Base-by-base conservation (phyloP, 2,888 invertebrate genomes). In the Pseudeuparius sepicola region DNA sequence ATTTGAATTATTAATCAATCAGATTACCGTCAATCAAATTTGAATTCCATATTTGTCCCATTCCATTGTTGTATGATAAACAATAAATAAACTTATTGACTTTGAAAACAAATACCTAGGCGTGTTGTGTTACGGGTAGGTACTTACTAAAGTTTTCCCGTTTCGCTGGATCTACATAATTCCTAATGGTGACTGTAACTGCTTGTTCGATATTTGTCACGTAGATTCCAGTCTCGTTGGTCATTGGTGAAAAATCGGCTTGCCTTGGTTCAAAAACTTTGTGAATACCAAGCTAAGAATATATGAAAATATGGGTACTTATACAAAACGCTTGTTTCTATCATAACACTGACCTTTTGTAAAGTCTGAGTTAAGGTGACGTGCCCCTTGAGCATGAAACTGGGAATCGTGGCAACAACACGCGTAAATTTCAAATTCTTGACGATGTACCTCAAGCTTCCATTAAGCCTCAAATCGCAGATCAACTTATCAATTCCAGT, bases 191-290 rank as follows among this genome's bases (percentile, higher is more conserved):
- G 10, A 88, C 81, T 33, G 83, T 83, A 41, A 88, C 81, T 11
- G 80, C 78, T 61, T 87, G 87, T 59, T 87, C 85, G 48, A 87
- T 77, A 59, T 85, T 85, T 36, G 81, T 75, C 18, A 84, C 85
- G 54, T 83, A 87, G 37, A 85, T 74, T 23, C 78, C 75, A n/a
- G 70, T 62, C 52, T 83, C 80, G 12, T 69, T 67, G 16, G 86
- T 85, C 85, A 87, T 84, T 37, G 75, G 75, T 11, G 76, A 71
- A 53, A 87, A 78, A 63, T 87, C 82, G 3, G 79, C 78, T 41
- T 77, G 75, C 38, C 79, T 69, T 2, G 86, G 85, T 59, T 87
- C 84, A 55, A 88, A 87, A 27, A 85, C 78, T 53, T 81, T 77
- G 44, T 71, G 66, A 43, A 86, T 74, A 23, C 85, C 84, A 49